A percentile compares a stretch with the other conserved stretches of the same genome.
Evolutionary conservation across 1,140 invertebrate species (phyloP).

Genomic region (Anagrus nilaparvatae): DNA sequence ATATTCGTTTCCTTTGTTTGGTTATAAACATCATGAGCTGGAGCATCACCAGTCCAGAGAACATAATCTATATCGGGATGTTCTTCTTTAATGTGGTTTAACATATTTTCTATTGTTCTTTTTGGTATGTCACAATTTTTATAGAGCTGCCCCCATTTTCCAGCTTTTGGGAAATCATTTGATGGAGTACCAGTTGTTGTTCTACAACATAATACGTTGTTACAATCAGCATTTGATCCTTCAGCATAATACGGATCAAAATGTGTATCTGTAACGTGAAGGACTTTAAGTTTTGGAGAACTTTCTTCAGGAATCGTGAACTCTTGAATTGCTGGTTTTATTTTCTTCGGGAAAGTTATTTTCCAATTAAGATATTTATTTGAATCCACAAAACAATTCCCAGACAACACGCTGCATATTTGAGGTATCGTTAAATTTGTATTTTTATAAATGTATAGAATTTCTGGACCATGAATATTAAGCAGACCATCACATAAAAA

Average conservation of each 20-base stretch:
- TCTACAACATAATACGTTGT: constrained; percentile 80
- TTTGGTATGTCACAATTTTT: constrained; percentile 85
- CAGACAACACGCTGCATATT: constrained; percentile 84
- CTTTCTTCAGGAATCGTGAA: constrained; percentile 57
- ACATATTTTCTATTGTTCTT: constrained; percentile 80
- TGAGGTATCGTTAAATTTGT: constrained; percentile 71
- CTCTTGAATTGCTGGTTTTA: constrained; percentile 56
- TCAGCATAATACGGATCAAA: constrained; percentile 86
- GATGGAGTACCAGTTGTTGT: constrained; percentile 63
- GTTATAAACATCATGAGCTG: constrained; percentile 97
- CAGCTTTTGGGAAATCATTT: constrained; percentile 61
- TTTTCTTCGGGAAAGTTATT: constrained; percentile 73
- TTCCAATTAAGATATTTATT: constrained; percentile 85
- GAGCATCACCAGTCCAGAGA: constrained; percentile 95
- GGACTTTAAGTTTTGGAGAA: constrained; percentile 74
- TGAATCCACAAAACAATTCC: constrained; percentile 76
- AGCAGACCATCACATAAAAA: too few relatives aligned
- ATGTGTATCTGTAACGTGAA: constrained; percentile 88
- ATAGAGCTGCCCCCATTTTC: constrained; percentile 90
- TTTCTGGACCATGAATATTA: too few relatives aligned
- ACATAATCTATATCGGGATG: constrained; percentile 96
- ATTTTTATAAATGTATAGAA: too few relatives aligned
- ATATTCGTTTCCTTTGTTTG: constrained; percentile 84
- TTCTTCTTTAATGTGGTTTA: constrained; percentile 73
- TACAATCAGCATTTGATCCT: constrained; percentile 80